Evolutionary conservation across 2,113 vertebrate genomes (phyloP).

Genomic region (Eulemur rufifrons): DNA sequence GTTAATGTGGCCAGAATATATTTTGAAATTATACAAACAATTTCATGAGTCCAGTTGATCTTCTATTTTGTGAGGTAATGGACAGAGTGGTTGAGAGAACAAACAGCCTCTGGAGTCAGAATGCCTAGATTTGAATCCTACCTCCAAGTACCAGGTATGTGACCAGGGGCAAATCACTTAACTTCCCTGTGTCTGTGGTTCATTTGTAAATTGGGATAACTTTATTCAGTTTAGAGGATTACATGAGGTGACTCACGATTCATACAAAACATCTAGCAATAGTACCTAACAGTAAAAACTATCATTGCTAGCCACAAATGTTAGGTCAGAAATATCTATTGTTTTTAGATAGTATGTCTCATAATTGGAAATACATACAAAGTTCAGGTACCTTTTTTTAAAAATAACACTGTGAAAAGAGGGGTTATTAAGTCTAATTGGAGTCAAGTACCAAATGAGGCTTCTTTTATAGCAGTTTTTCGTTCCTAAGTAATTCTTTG

Average conservation of each 20-base stretch:
- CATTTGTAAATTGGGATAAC: neutral
- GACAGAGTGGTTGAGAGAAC: neutral
- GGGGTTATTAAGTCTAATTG: neutral
- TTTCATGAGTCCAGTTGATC: neutral
- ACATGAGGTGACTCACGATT: neutral
- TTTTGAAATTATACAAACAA: neutral
- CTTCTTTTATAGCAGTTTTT: neutral
- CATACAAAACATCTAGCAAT: neutral
- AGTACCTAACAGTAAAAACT: neutral
- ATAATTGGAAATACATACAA: neutral
- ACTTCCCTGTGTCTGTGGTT: neutral
- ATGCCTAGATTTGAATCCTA: neutral
- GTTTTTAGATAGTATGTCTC: neutral
- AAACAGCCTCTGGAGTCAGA: neutral
- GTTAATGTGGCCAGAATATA: neutral
- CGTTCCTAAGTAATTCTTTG: neutral
- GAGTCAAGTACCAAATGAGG: neutral
- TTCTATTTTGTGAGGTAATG: neutral
- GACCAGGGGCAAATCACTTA: neutral
- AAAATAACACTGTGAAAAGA: neutral
- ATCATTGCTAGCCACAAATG: neutral
- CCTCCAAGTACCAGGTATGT: neutral
- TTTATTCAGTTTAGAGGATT: neutral
- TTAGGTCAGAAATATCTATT: neutral
- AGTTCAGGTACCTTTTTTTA: neutral